Conservation (phyloP, 2,113 vertebrate genomes). For the Chascanopsetta lugubris region DNA sequence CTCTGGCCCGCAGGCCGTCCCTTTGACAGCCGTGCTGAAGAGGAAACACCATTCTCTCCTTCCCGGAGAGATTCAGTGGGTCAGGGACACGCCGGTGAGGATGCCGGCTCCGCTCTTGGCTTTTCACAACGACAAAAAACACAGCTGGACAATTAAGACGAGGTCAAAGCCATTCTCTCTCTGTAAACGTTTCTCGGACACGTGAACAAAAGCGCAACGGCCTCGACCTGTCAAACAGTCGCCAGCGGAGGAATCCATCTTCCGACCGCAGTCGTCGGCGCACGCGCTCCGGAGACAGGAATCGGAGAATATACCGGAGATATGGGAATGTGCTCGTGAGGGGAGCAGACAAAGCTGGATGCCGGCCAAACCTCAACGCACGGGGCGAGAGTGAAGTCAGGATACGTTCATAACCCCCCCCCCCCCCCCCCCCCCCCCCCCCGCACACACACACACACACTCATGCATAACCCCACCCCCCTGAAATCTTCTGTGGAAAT, state of each 20-base stretch:
- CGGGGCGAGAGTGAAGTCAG: constrained; percentile 56
- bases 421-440: constrained; percentile 9
- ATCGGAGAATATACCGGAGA: constrained; percentile 64
- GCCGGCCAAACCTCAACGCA: constrained; percentile 69
- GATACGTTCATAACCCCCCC: constrained; percentile 53
- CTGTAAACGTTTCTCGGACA: constrained; percentile 55
- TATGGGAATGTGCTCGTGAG: constrained; percentile 70
- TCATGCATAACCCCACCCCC: constrained; percentile 12
- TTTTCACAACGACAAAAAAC: constrained; percentile 56
- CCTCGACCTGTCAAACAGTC: constrained; percentile 76
- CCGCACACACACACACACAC: constrained; percentile 24
- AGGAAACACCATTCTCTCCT: too few species aligned
- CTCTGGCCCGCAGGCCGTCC: too few species aligned
- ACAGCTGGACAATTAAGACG: constrained; percentile 63
- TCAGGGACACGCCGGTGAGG: constrained; percentile 49
- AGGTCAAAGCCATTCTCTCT: constrained; percentile 59
- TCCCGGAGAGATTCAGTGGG: too few species aligned
- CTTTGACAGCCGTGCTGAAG: too few species aligned
- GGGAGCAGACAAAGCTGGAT: constrained; percentile 74
- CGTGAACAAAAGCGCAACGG: constrained; percentile 55
- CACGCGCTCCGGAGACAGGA: constrained; percentile 65
- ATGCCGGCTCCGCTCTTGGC: constrained; percentile 48
- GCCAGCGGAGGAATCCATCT: constrained; percentile 68
- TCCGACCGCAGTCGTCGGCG: constrained; percentile 68
- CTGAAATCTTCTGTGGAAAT: constrained; percentile 45